Evolutionary conservation across 2,888 invertebrate species (phyloP), one percentile per base, ranked within the genome.

Genomic region (Plusia festucae): DNA sequence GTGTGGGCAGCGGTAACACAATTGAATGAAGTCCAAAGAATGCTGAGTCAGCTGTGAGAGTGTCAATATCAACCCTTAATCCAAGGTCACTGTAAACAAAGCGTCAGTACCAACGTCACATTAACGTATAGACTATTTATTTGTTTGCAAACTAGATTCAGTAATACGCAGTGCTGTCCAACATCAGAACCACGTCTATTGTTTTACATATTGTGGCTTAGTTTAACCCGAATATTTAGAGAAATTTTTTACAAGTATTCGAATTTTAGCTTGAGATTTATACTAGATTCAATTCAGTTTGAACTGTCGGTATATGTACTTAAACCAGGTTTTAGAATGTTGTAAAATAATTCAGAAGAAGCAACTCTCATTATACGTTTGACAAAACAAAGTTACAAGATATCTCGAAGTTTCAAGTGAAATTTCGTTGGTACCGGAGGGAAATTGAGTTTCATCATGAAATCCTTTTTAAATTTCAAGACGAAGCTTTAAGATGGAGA

Each of bases 41-140:
- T 51, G 34, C 51, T n/a, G n/a, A n/a, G n/a, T n/a, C n/a, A n/a
- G 5, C 0, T 24, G 52, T 16, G 44, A 32, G 56, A 65, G 49
- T 65, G 64, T 72, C 53, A 67, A 60, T 61, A 69, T 9, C 55
- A 60, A 56, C 65, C 65, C 65, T 32, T 63, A 51, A 30, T 40
- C 67, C 54, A 78, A 69, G 73, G 69, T 24, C 59, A 69, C 18
- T 2, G 18, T 27, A 63, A n/a, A 32, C 40, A 53, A 55, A 13
- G 32, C 65, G 68, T 70, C 65, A 69, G 16, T 46, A 63, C 62
- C 18, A 32, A 61, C 65, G 80, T 67, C 66, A 65, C 20, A 56
- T 53, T 7, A 18, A 32, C 24, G 16, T 24, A 59, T 16, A 32
- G 34, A 52, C 13, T 13, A 11, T 4, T 9, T 9, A 4, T 24